Evolutionary conservation across 2,888 invertebrate species (phyloP).

Genomic region (Leucophora obtusa): DNA sequence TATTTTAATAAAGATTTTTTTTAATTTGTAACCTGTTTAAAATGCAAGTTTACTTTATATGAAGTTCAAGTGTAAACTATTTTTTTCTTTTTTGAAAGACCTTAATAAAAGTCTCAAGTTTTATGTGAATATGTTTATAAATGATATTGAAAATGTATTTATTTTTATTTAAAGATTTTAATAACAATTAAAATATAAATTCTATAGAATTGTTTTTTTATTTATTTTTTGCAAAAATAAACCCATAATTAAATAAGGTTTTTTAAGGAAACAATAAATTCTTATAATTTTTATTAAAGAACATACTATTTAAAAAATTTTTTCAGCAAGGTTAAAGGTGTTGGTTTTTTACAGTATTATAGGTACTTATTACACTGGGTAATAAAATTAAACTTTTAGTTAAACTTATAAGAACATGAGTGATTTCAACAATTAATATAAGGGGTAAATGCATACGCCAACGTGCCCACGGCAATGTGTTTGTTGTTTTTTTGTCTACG

Average conservation of each 20-base stretch:
- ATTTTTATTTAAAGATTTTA: constrained; percentile 3
- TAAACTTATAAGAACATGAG: too few relatives aligned
- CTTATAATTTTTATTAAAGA: background rate
- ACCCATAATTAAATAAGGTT: background rate
- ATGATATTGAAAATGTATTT: constrained; percentile 1
- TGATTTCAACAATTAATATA: too few relatives aligned
- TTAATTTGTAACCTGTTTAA: background rate
- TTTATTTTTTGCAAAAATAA: background rate
- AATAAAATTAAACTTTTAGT: too few relatives aligned
- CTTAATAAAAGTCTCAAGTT: constrained; percentile 10
- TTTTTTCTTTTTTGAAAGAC: constrained; percentile 9
- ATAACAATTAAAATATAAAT: constrained; percentile 1
- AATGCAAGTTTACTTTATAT: constrained; percentile 20
- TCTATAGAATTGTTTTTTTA: constrained; percentile 1
- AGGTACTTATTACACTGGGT: too few relatives aligned
- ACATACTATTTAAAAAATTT: too few relatives aligned
- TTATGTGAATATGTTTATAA: background rate
- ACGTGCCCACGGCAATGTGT: too few relatives aligned
- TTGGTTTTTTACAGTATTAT: too few relatives aligned
- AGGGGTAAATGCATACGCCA: too few relatives aligned
- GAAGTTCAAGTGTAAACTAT: constrained; percentile 38
- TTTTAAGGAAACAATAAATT: background rate
- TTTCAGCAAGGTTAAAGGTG: too few relatives aligned
- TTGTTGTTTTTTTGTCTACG: too few relatives aligned
- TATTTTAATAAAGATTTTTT: background rate